Evolutionary conservation across 2,888 invertebrate species (phyloP), one percentile per base, ranked within the genome.

Genomic region (Stenodema calcarata): DNA sequence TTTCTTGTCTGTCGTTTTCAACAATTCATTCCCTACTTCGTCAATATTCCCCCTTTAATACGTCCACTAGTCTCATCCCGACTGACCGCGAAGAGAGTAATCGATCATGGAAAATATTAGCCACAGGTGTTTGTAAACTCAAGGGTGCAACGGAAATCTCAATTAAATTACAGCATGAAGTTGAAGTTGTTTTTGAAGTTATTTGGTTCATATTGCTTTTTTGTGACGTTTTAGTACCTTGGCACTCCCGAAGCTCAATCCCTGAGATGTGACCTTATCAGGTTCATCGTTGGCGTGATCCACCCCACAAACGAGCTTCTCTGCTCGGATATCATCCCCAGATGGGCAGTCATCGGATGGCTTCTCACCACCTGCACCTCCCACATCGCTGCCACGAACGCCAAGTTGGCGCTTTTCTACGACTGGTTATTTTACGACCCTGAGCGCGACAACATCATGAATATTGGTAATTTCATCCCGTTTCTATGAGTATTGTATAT

Each of bases 331-430:
- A 96, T 98, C 91, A 97, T 97, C 91, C 98, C 98, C 89, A 93
- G 98, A 89, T 98, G 98, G 98, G 97, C 97, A 88, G 96, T 98
- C 75, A 97, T 98, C 90, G 97, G 97, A 86, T 98, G 98, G 98
- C 93, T 98, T 11, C 93, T 98, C 87, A 97, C 97, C 70, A 97
- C 97, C 16, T 97, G 97, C 91, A 97, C 97, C 54, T 96, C 96
- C 73, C 95, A 94, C 90, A 96, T 97, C 47, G 96, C 97, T 75
- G 96, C 96, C 87, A 95, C 97, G 81, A 97, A 97, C 93, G 96
- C 97, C 75, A 98, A 98, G 92, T 92, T 98, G 87, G 96, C 97
- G 18, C 92, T 98, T 78, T 98, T 98, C 91, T 97, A 96, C 91
- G 98, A 98, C 91, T 98, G 98, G 98, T 92, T 98, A 70, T 96